These are phyloP conservation scores for Chrysina gloriosa DNA, from an alignment of 2,888 invertebrate species.

Conservation along the genomic window DNA sequence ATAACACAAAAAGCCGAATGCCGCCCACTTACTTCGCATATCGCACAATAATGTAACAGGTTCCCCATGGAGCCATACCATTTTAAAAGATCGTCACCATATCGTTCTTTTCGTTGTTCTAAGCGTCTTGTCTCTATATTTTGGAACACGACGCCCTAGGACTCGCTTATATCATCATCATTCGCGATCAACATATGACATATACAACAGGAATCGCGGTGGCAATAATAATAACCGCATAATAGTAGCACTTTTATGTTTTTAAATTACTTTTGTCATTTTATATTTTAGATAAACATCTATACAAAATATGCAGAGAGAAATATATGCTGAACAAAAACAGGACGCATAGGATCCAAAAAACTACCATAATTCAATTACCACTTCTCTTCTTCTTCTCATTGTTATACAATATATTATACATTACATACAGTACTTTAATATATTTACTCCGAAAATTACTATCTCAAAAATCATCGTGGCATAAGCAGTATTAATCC, in stretches of 20 bases:
- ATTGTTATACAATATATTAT: no score
- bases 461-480: no score
- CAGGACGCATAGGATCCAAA: no score
- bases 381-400: no score
- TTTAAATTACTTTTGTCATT: background rate
- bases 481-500: no score
- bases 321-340: no score
- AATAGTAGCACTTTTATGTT: conserved; percentile 14
- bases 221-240: conserved; percentile 23
- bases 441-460: no score
- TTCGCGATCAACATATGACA: conserved; percentile 10
- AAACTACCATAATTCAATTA: no score
- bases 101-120: conserved; percentile 38
- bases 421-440: no score
- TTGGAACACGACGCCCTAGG: conserved; percentile 2
- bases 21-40: conserved; percentile 42
- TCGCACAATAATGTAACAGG: conserved; percentile 51
- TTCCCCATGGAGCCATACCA: conserved; percentile 51
- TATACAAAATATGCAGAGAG: background rate
- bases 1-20: conserved; percentile 20
- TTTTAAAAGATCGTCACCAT: conserved; percentile 50
- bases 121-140: conserved; percentile 13
- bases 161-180: conserved; percentile 14
- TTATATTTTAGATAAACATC: conserved; percentile 18
- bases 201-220: background rate